A percentile compares a stretch with the other conserved stretches of the same genome.
phyloP scores from a whole-genome alignment of 2,888 invertebrate species.

The Heteromurus nitidus region DNA sequence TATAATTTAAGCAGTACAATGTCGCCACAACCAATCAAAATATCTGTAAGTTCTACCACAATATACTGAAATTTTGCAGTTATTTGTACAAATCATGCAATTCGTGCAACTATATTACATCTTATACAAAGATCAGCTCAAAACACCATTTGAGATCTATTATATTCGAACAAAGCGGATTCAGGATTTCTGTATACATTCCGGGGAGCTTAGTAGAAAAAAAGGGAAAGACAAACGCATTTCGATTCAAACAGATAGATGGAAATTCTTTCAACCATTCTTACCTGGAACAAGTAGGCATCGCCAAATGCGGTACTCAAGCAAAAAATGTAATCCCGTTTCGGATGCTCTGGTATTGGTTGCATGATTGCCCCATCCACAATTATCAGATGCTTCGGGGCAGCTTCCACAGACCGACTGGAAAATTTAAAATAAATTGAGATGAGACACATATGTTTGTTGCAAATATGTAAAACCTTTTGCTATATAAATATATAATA shows the following conservation, averaged over 20 bases:
- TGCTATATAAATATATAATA: too few relatives aligned
- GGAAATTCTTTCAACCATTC: not conserved
- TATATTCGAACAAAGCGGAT: not conserved
- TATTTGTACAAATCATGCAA: too few relatives aligned
- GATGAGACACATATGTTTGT: too few relatives aligned
- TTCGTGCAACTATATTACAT: not conserved
- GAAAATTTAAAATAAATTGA: too few relatives aligned
- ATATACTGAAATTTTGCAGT: too few relatives aligned
- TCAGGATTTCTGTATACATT: not conserved
- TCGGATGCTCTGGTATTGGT: conserved; percentile 99
- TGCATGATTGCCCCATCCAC: conserved; percentile 98
- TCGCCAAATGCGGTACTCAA: conserved; percentile 98
- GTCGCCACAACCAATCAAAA: too few relatives aligned
- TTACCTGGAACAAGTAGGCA: conserved; percentile 96
- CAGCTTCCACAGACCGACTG: conserved; percentile 86
- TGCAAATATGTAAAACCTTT: too few relatives aligned
- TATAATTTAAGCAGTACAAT: too few relatives aligned
- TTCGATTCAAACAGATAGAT: not conserved
- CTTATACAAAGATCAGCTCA: not conserved
- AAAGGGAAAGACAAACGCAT: not conserved
- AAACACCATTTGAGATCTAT: not conserved
- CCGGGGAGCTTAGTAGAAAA: not conserved
- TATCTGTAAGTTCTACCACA: too few relatives aligned
- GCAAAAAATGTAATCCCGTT: conserved; percentile 97
- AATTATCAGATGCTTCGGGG: conserved; percentile 95